Conservation (phyloP, 2,113 vertebrate species). For the Eupsittula cactorum region DNA sequence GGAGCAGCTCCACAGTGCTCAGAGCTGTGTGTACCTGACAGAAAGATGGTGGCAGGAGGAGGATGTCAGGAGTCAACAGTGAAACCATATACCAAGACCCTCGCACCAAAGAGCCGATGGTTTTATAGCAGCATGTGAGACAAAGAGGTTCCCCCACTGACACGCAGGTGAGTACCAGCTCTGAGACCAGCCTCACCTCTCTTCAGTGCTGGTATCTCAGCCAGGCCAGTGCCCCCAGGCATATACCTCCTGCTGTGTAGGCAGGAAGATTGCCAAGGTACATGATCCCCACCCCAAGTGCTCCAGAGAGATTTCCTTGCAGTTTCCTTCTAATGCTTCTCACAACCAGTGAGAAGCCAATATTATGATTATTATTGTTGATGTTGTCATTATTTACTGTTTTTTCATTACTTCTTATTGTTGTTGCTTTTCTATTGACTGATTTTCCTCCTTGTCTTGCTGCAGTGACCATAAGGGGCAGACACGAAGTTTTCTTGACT, state of each 20-base stretch:
- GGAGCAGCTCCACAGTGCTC: not conserved
- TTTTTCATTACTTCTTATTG: not conserved
- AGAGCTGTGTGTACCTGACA: not conserved
- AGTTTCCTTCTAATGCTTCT: not conserved
- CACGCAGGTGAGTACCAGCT: accelerated
- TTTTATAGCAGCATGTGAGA: not conserved
- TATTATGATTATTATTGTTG: not conserved
- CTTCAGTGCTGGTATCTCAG: not conserved
- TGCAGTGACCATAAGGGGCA: not conserved
- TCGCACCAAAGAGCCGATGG: accelerated
- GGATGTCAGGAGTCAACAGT: accelerated
- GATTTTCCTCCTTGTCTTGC: not conserved
- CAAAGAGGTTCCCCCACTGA: not conserved
- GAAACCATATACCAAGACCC: not conserved
- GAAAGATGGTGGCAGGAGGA: not conserved
- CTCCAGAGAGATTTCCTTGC: not conserved
- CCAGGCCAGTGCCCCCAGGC: not conserved
- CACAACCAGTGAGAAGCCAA: not conserved
- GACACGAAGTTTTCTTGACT: not conserved
- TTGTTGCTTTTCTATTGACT: not conserved
- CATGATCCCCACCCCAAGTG: accelerated
- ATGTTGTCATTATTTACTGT: not conserved
- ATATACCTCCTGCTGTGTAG: not conserved
- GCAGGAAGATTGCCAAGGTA: not conserved
- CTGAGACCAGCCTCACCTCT: not conserved